These are phyloP conservation scores for Pterostichus niger DNA, from an alignment of 2,888 invertebrate genomes.

Conservation along the genomic window DNA sequence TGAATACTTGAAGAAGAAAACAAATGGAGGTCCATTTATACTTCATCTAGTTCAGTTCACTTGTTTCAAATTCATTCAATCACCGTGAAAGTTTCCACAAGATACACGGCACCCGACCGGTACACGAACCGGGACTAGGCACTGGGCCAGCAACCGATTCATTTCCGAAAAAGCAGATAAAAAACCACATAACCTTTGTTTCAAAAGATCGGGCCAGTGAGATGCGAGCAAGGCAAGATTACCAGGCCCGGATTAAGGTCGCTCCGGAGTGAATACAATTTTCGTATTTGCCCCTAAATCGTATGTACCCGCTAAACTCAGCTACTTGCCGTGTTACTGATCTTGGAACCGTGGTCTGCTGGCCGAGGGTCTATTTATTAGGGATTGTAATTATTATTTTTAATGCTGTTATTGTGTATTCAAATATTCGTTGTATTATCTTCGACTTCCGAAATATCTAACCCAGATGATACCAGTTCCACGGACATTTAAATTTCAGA, in stretches of 20 bases:
- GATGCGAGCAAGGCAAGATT: background rate
- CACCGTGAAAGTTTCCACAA: background rate
- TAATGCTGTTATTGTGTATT: no score
- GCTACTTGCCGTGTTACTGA: no score
- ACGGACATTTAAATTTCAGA: no score
- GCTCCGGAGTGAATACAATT: no score
- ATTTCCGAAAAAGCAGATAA: slow-evolving; percentile 40
- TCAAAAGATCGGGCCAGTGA: background rate
- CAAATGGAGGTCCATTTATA: slow-evolving; percentile 5
- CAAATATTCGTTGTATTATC: no score
- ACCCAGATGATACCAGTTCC: no score
- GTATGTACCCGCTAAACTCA: no score
- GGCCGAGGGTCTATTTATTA: no score
- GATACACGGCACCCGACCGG: slow-evolving; percentile 1
- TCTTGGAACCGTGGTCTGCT: no score
- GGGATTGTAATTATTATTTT: no score
- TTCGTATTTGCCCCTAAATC: no score
- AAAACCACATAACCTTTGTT: slow-evolving; percentile 32
- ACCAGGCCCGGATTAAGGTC: background rate
- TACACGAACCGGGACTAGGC: background rate
- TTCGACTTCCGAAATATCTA: no score
- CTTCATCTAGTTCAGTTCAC: slow-evolving; percentile 23
- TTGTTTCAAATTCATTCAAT: slow-evolving; percentile 36
- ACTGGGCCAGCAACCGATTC: slow-evolving; percentile 6
- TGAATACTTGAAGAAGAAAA: background rate